Evolutionary conservation across 2,113 vertebrate species (phyloP).

Genomic region (Salvator merianae): DNA sequence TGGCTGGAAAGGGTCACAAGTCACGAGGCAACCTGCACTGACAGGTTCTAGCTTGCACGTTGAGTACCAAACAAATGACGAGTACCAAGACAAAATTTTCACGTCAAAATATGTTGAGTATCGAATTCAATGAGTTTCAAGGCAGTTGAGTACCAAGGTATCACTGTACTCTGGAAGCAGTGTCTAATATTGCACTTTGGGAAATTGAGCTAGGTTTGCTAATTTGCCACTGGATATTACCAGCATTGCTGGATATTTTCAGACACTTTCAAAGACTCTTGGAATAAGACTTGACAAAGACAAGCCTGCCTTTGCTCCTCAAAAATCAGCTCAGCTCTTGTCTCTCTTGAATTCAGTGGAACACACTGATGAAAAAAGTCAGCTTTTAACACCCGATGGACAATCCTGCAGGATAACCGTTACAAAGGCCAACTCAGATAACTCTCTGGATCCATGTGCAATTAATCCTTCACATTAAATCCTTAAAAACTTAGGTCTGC

Average conservation of each 20-base stretch:
- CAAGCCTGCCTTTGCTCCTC: background rate
- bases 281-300: background rate
- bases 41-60: too few relatives aligned
- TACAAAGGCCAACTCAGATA: background rate
- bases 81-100: too few relatives aligned
- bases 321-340: background rate
- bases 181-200: too few relatives aligned
- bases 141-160: too few relatives aligned
- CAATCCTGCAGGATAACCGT: conserved; percentile 8
- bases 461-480: background rate
- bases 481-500: conserved; percentile 1
- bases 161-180: too few relatives aligned
- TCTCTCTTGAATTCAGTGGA: background rate
- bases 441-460: background rate
- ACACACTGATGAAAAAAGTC: background rate
- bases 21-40: too few relatives aligned
- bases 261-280: background rate
- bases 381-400: background rate
- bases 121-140: too few relatives aligned
- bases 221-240: background rate
- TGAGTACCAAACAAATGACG: too few relatives aligned
- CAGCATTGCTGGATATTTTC: too few relatives aligned
- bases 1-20: too few relatives aligned
- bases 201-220: background rate
- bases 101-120: too few relatives aligned